Percentiles rank a stretch among this genome's conserved stretches.
Conservation (phyloP, 2,888 invertebrate genomes). For the Chelonus formosanus region DNA sequence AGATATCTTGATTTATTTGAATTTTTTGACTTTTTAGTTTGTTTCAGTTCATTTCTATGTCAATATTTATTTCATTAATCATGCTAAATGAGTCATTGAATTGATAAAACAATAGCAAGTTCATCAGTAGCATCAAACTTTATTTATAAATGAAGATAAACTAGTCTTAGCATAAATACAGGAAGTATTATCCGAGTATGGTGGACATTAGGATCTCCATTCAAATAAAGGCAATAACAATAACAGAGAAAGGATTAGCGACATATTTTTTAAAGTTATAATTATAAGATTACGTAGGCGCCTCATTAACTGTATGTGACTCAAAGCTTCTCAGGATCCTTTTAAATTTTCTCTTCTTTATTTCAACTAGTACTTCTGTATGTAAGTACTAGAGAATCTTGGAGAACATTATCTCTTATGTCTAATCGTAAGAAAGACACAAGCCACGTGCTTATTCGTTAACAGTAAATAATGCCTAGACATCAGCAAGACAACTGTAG, state of each 20-base stretch:
- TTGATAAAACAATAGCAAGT: too few relatives aligned
- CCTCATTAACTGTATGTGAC: slow-evolving; percentile 52
- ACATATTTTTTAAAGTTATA: slow-evolving; percentile 19
- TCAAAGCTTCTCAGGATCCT: neutral
- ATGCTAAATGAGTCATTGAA: too few relatives aligned
- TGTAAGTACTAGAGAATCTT: neutral
- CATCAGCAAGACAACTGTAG: slow-evolving; percentile 21
- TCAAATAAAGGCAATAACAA: neutral
- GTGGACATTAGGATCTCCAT: neutral
- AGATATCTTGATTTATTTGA: too few relatives aligned
- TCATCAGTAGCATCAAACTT: too few relatives aligned
- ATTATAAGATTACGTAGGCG: slow-evolving; percentile 50
- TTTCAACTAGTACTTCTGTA: neutral
- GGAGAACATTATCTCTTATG: neutral
- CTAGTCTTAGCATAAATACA: neutral
- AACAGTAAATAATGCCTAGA: slow-evolving; percentile 43
- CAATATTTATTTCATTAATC: too few relatives aligned
- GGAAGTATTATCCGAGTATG: neutral
- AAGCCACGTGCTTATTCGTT: slow-evolving; percentile 41
- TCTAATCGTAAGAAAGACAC: slow-evolving; percentile 17
- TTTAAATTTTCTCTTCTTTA: too few relatives aligned
- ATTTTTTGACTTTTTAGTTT: too few relatives aligned
- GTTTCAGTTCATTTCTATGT: too few relatives aligned
- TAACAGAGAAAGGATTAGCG: slow-evolving; percentile 1
- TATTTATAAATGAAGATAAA: too few relatives aligned